phyloP scores from a whole-genome alignment of 1,140 invertebrate genomes.

The Anastatus disparis region DNA sequence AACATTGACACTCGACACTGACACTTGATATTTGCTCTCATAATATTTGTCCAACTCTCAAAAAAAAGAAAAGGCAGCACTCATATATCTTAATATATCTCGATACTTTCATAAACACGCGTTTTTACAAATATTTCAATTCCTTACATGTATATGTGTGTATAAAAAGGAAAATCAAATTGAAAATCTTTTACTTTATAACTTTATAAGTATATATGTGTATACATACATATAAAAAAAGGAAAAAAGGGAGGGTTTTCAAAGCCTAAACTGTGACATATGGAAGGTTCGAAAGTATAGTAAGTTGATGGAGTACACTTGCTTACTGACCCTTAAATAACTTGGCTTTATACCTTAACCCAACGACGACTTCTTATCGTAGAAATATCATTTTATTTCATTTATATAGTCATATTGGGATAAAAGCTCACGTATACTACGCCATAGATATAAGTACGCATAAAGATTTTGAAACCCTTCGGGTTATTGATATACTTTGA shows the following conservation, averaged over 20 bases:
- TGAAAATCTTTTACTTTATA: too few species aligned
- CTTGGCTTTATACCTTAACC: conserved; percentile 54
- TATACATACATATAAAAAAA: too few species aligned
- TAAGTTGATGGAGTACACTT: conserved; percentile 5
- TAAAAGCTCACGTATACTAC: conserved; percentile 34
- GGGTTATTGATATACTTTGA: conserved; percentile 40
- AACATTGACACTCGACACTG: conserved; percentile 2
- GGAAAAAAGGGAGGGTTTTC: too few species aligned
- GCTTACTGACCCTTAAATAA: conserved; percentile 61
- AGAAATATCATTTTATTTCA: conserved; percentile 68
- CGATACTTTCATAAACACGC: too few species aligned
- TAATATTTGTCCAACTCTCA: conserved; percentile 25
- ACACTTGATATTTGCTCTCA: conserved; percentile 7
- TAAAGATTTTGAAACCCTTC: conserved; percentile 26
- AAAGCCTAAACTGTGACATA: conserved; percentile 58
- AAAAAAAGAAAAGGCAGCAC: too few species aligned
- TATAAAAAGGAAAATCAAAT: too few species aligned
- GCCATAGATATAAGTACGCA: not conserved
- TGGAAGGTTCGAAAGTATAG: conserved; percentile 53
- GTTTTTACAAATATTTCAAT: too few species aligned
- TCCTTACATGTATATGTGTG: too few species aligned
- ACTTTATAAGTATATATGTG: too few species aligned
- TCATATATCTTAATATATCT: too few species aligned
- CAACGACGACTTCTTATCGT: conserved; percentile 59
- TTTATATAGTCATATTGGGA: conserved; percentile 62